A percentile compares a stretch with the other conserved stretches of the same genome.
These are phyloP conservation scores for Ectemnius continuus DNA, from an alignment of 2,888 invertebrate genomes.

Conservation along the genomic window DNA sequence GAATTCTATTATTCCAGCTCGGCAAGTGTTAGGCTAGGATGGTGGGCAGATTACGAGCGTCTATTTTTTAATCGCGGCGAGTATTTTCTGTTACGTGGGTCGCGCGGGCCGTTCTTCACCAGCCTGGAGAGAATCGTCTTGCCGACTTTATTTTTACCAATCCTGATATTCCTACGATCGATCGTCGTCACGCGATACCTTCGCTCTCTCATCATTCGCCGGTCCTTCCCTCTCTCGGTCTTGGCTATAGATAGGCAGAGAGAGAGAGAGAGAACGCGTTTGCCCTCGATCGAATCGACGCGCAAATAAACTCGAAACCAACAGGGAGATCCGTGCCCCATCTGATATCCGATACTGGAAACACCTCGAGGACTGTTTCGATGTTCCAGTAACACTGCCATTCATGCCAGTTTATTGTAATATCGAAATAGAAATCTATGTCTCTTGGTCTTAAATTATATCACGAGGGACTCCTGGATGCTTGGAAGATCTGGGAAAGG, in stretches of 20 bases:
- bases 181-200: constrained; percentile 70
- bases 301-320: constrained; percentile 69
- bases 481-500: no score
- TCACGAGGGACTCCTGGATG: no score
- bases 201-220: constrained; percentile 44
- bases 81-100: background rate
- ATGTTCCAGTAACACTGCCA: no score
- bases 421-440: no score
- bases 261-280: constrained; percentile 4
- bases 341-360: background rate
- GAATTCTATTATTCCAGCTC: background rate
- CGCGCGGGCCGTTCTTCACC: background rate
- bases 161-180: constrained; percentile 54
- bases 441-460: no score
- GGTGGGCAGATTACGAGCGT: constrained; percentile 11
- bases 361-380: no score
- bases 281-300: constrained; percentile 70
- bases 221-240: constrained; percentile 21
- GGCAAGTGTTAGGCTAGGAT: background rate
- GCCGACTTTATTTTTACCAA: constrained; percentile 52
- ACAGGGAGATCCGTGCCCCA: constrained; percentile 21
- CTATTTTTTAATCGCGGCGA: constrained; percentile 40
- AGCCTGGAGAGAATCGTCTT: constrained; percentile 29
- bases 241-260: constrained; percentile 67
- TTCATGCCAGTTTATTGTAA: no score